A percentile compares a stretch with the other conserved stretches of the same genome.
phyloP scores from a whole-genome alignment of 2,113 vertebrate genomes.

The Hydropotes inermis region DNA sequence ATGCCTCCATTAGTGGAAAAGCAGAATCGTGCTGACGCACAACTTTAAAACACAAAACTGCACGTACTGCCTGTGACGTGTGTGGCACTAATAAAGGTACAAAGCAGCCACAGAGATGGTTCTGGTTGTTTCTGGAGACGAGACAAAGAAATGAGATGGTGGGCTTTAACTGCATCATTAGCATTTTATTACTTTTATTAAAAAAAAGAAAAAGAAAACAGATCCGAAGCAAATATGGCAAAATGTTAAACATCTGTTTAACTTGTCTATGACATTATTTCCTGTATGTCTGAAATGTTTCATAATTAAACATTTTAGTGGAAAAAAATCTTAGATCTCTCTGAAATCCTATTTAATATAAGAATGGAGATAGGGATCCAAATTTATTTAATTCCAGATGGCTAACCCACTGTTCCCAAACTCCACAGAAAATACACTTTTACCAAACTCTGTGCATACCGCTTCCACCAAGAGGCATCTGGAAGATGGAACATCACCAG shows the following conservation, averaged over 20 bases:
- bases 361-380: background rate
- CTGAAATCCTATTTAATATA: background rate
- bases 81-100: background rate
- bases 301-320: background rate
- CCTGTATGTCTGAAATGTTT: background rate
- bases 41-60: slow-evolving; percentile 6
- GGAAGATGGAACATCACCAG: background rate
- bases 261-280: background rate
- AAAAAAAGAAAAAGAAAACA: background rate
- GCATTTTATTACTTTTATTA: background rate
- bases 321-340: background rate
- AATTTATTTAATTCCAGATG: background rate
- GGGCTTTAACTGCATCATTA: background rate
- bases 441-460: background rate
- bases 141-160: background rate
- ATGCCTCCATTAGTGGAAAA: background rate
- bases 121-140: background rate
- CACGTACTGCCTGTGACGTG: background rate
- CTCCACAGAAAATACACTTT: background rate
- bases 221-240: background rate
- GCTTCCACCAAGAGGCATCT: background rate
- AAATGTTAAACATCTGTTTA: background rate
- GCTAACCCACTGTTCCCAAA: background rate
- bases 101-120: background rate
- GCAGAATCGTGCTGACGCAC: background rate